Evolutionary conservation across 2,113 vertebrate species (phyloP).

Genomic region (Tonatia bakeri): DNA sequence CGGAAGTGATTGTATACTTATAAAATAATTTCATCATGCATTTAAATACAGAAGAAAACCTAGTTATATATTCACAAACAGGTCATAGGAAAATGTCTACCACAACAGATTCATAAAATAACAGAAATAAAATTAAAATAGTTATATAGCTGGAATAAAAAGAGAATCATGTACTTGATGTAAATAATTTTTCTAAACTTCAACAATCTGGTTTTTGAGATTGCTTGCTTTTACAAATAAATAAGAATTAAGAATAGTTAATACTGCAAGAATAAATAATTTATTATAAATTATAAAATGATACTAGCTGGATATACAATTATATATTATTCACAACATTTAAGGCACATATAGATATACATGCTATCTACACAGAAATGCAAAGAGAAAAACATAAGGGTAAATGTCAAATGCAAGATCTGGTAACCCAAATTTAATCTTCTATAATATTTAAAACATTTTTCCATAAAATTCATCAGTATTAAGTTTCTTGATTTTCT

Average conservation of each 20-base stretch:
- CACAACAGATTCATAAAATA: background rate
- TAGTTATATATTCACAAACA: background rate
- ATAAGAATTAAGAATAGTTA: background rate
- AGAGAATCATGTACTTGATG: background rate
- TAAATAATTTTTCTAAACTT: background rate
- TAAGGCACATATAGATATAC: background rate
- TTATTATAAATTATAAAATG: background rate
- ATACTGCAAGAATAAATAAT: background rate
- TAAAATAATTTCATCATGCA: constrained; percentile 25
- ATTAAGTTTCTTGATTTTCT: background rate
- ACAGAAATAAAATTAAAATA: background rate
- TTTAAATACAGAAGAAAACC: background rate
- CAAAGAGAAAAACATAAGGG: background rate
- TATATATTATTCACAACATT: background rate
- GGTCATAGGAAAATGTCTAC: background rate
- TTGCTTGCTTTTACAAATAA: constrained; percentile 7
- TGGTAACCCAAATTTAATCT: background rate
- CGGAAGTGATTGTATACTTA: background rate
- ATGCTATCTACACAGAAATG: background rate
- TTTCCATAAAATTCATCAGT: background rate
- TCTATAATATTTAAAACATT: background rate
- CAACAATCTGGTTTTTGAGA: background rate
- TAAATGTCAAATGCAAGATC: background rate
- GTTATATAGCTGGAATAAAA: background rate
- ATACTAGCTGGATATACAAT: background rate